phyloP scores from a whole-genome alignment of 2,797 vertebrate species.

The Odontamblyopus lacepedii region DNA sequence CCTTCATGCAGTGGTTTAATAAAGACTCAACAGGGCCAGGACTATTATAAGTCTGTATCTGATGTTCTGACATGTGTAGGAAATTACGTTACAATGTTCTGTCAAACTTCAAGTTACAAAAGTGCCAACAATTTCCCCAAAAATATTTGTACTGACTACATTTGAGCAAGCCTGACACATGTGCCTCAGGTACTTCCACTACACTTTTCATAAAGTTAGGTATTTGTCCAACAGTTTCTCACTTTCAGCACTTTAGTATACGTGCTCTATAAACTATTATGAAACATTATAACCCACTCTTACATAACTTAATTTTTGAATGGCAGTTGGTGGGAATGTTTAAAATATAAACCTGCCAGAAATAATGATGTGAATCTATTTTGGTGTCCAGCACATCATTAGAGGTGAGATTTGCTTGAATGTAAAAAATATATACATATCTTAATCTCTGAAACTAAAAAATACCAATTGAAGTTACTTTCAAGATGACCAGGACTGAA shows the following conservation, averaged over 20 bases:
- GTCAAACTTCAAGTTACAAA: not conserved
- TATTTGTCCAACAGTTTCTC: slow-evolving; percentile 7
- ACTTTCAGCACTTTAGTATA: not conserved
- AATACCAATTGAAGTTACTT: too few species aligned
- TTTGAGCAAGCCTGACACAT: not conserved
- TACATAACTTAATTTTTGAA: not conserved
- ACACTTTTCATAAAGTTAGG: slow-evolving; percentile 5
- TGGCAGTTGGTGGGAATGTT: not conserved
- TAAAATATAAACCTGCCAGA: not conserved
- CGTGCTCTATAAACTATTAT: not conserved
- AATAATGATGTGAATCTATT: not conserved
- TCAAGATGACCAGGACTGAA: too few species aligned
- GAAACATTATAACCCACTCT: not conserved
- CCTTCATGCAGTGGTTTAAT: not conserved
- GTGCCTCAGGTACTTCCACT: not conserved
- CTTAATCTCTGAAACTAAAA: too few species aligned
- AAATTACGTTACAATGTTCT: not conserved
- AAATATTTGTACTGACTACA: not conserved
- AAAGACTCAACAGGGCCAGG: not conserved
- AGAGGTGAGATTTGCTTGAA: not conserved
- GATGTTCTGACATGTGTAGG: not conserved
- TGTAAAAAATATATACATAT: not conserved
- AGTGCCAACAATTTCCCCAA: not conserved
- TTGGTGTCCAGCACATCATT: not conserved
- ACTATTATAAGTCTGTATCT: not conserved